Evolutionary conservation across 2,113 vertebrate species (phyloP), one percentile per base, ranked within the genome.

Genomic region (Amblyornis subalaris): DNA sequence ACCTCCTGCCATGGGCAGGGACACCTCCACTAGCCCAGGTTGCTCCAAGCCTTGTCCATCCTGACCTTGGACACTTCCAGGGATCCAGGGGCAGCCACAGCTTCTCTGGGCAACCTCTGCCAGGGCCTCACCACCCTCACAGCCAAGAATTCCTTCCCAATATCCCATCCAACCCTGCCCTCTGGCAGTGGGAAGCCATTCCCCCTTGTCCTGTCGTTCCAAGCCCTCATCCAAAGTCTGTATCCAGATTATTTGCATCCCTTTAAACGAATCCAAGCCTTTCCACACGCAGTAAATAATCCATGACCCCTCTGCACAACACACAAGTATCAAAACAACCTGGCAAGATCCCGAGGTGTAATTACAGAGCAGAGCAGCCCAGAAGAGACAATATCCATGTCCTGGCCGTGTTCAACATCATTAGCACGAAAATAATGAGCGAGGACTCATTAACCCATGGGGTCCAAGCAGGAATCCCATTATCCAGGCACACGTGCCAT

Each of bases 1-100:
- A 42, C 4, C 29, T 14, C 1, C 7, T 57, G 42, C 60, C 29
- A 15, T 24, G 50, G 38, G 24, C n/a, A 65, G 81, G 70, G 51
- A 25, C 71, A 51, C 13, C 7, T 0, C 15, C 69, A n/a, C 28
- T 0, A 0, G 16, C 12, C 28, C 69, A 81, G 16, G 20, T 0
- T 40, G 61, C 28, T 67, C 77, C 24, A 29, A 38, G 4, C 14
- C 22, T 14, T 0, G 0, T 44, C 58, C 67, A 65, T 0, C 38
- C 69, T 38, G 33, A 10, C n/a, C 38, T 74, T 0, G 53, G 7
- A 0, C 53, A 74, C 10, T 45, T 0, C 53, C 76, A 88, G 36
- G 36, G 51, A 73, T 66, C n/a, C n/a, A n/a, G 53, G 69, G 23
- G 7, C 36, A 65, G 44, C 51, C 76, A 5, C 67, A 80, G 35